Evolutionary conservation across 2,888 invertebrate species (phyloP), one percentile per base, ranked within the genome.

Genomic region (Andrena trimmerana): DNA sequence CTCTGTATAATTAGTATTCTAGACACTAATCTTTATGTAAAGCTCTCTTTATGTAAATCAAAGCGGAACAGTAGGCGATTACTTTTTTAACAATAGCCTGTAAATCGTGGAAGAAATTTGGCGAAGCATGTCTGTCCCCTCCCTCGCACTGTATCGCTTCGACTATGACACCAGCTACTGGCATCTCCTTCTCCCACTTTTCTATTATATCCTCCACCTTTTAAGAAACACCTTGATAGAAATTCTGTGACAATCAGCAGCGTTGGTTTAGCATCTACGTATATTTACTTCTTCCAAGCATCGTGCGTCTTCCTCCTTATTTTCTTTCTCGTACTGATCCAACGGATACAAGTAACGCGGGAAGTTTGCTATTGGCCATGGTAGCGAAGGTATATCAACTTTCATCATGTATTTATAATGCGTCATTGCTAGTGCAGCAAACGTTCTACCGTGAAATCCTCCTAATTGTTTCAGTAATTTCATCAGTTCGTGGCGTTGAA

Each of bases 81-180:
- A 97, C 97, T 94, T 96, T 96, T 92, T 97, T 96, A 72, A 97
- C 96, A 83, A 99, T 95, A 85, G 95, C 95, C 93, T 98, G 98
- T 1, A 99, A 95, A 63, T 95, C 95, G 92, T 97, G 97, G 94
- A 99, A 99, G 94, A 99, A 99, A 85, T 97, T 96, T 0, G 97
- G 96, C 0, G 98, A 98, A 0, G 97, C 99, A 92, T 98, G 98
- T 93, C 98, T 96, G 92, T 99, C 99, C 3, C 99, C 99, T 7
- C 99, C 99, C 94, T 99, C 99, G 0, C 98, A 97, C 94, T 99
- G 99, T 86, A 99, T 99, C 0, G 99, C 99, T 94, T 99, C 99
- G 1, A 99, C 95, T 20, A 99, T 96, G 16, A 99, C 95, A n/a
- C 98, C 99, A 24, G 98, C 99, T 0, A 99, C 98, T 2, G 98